Evolutionary conservation across 2,888 invertebrate species (phyloP).

Genomic region (Apomyelois bistriatella): DNA sequence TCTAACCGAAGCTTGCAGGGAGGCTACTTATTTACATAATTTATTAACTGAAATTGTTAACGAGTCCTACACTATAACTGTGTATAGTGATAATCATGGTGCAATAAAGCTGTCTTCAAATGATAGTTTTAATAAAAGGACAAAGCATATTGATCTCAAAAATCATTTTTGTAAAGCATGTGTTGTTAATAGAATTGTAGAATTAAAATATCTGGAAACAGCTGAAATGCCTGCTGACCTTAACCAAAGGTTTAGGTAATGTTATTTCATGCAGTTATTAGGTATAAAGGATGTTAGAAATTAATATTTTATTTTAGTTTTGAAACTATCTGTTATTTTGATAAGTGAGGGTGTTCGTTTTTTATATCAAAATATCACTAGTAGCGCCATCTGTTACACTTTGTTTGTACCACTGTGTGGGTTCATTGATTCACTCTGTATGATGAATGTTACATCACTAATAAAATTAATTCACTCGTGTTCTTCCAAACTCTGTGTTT

Average conservation of each 20-base stretch:
- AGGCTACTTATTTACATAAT: background rate
- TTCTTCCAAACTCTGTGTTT: no score
- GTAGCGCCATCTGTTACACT: background rate
- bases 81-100: background rate
- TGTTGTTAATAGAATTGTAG: background rate
- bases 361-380: background rate
- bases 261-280: background rate
- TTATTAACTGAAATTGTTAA: background rate
- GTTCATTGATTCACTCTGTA: no score
- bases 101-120: background rate
- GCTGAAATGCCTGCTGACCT: background rate
- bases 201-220: background rate
- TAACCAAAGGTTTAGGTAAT: background rate
- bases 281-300: background rate
- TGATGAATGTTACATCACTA: no score
- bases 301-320: background rate
- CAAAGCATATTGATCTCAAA: background rate
- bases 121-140: background rate
- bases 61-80: background rate
- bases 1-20: background rate
- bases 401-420: no score
- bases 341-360: background rate
- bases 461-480: no score
- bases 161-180: background rate
- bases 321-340: background rate